These are phyloP conservation scores for Monochamus saltuarius DNA, from an alignment of 1,140 invertebrate genomes.

Conservation along the genomic window DNA sequence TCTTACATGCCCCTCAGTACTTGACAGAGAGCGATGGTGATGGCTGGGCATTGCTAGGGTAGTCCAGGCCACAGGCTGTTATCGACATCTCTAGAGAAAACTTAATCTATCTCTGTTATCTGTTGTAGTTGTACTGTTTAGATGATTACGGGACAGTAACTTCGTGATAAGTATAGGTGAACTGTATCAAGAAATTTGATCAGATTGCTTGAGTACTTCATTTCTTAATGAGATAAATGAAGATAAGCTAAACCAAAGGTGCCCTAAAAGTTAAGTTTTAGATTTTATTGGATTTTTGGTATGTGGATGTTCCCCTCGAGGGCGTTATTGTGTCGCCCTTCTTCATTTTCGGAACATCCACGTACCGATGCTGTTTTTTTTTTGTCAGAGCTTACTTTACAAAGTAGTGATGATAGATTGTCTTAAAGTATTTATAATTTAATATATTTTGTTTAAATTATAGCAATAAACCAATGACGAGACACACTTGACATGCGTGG, in stretches of 20 bases:
- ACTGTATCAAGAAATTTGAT: conserved; percentile 14
- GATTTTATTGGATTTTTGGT: conserved; percentile 31
- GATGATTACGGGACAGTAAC: conserved; percentile 38
- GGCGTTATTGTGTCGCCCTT: neutral
- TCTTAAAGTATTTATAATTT: conserved; percentile 28
- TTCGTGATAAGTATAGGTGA: conserved; percentile 40
- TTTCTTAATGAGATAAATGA: conserved; percentile 38
- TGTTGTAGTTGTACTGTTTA: conserved; percentile 45
- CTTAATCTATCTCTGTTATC: conserved; percentile 44
- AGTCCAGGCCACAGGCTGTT: conserved; percentile 22
- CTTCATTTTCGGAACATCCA: neutral
- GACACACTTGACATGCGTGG: conserved; percentile 12
- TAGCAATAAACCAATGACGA: conserved; percentile 45
- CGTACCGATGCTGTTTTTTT: conserved; percentile 8
- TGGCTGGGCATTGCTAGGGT: conserved; percentile 43
- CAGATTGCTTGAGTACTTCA: conserved; percentile 24
- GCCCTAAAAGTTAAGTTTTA: conserved; percentile 54
- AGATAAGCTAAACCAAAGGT: conserved; percentile 55
- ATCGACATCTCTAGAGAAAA: conserved; percentile 24
- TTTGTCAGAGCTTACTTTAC: conserved; percentile 31
- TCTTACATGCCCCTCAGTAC: conserved; percentile 50
- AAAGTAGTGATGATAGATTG: conserved; percentile 19
- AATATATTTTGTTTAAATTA: conserved; percentile 41
- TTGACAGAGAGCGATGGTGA: conserved; percentile 48
- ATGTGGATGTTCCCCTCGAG: neutral